phyloP scores from a whole-genome alignment of 2,113 vertebrate genomes.

The Cyanoderma ruficeps region DNA sequence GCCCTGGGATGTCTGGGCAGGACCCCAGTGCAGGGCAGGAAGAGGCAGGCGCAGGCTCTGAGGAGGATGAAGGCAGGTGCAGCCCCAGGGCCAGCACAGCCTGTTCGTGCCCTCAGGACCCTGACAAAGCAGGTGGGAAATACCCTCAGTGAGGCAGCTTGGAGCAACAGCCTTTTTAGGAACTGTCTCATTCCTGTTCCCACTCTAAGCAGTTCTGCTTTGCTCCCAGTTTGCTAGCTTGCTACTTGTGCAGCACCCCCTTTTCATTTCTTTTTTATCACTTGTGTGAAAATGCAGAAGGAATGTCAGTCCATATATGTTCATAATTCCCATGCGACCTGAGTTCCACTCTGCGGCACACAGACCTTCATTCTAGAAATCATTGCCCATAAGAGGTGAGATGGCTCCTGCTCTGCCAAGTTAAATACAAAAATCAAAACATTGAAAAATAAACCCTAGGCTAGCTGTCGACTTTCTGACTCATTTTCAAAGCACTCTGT shows the following conservation, averaged over 20 bases:
- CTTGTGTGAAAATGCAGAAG: neutral
- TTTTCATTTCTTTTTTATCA: neutral
- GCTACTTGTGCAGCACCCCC: neutral
- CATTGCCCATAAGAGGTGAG: slow-evolving; percentile 8
- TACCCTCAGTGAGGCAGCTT: neutral
- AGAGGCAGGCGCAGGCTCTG: neutral
- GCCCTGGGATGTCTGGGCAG: neutral
- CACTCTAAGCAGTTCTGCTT: neutral
- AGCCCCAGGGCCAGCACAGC: neutral
- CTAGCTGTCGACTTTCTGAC: neutral
- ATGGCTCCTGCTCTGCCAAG: neutral
- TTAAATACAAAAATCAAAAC: neutral
- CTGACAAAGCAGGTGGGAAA: neutral
- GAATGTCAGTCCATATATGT: neutral
- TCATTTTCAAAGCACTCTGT: neutral
- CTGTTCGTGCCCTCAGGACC: rapidly evolving
- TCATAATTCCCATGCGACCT: neutral
- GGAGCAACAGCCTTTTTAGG: neutral
- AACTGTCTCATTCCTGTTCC: rapidly evolving
- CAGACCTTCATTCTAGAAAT: neutral
- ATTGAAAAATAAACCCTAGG: neutral
- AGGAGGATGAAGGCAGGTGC: neutral
- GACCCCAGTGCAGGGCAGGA: rapidly evolving
- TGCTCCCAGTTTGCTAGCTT: neutral
- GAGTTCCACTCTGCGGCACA: neutral